Base-by-base conservation (phyloP, 2,888 invertebrate species). In the Volucella zonaria region DNA sequence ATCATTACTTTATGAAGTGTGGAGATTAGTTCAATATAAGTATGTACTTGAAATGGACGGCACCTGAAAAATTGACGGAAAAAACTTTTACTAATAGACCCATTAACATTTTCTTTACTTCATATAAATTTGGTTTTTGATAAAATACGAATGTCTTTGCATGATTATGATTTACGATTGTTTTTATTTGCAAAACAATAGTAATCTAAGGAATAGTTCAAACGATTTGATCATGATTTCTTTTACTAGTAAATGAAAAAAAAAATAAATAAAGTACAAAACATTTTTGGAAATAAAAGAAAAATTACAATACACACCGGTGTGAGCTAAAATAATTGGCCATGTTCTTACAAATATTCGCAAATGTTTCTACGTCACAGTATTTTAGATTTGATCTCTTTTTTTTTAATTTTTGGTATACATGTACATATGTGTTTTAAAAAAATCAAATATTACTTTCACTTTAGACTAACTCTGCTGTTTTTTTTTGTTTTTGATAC, bases 391-490 rank as follows among this genome's bases (percentile, higher is more conserved):
- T 66, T 51, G 31, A 1, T 43, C 23, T 70, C 23, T 31, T 59
- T 64, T 31, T 59, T 64, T 14, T 68, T 8, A 10, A 8, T 67
- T 54, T 49, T 68, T 3, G 12, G 54, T n/a, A 43, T 1, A 54
- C 43, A 42, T 61, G 42, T 6, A 42, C 11, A 4, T 18, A 45
- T 66, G 67, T 67, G 62, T 38, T 61, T 49, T 8, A 31, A 31
- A 6, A 31, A 31, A 31, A 31, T 6, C 0, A 38, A 40, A 43
- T 51, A 23, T 31, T 54, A 10, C 54, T 75, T 75, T 11, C 11
- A 14, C 8, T 74, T 62, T 42, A 8, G 42, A 74, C 68, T 80
- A 75, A 74, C 75, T 15, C 43, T 59, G 45, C 52, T 61, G n/a
- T 23, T 15, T 70, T 52, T 12, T 49, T 62, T 54, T 49, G 38